phyloP scores from a whole-genome alignment of 2,113 vertebrate genomes.

The Chiloscyllium plagiosum region DNA sequence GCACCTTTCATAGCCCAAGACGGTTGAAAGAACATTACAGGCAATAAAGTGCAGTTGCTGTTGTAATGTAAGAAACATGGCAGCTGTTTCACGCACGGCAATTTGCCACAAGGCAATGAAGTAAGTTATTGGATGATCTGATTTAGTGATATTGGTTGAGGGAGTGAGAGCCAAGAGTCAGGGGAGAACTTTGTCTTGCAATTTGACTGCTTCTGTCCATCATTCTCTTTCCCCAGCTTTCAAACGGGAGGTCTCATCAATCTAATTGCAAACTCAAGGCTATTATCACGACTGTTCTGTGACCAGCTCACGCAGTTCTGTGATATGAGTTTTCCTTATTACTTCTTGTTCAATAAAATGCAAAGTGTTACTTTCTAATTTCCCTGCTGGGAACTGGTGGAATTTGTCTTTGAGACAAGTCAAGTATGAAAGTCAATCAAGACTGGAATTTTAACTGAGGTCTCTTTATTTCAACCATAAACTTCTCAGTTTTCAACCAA shows the following conservation, averaged over 20 bases:
- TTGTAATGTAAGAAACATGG: background rate
- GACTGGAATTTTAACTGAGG: constrained; percentile 1
- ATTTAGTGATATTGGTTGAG: background rate
- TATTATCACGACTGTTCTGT: background rate
- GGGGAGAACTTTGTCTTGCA: background rate
- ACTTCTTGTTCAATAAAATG: background rate
- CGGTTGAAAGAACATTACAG: background rate
- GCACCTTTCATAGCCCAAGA: background rate
- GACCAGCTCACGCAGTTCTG: background rate
- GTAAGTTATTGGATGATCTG: background rate
- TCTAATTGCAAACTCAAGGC: background rate
- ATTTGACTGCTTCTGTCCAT: background rate
- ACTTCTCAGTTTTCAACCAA: background rate
- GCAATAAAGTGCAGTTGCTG: background rate
- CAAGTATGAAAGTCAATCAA: constrained; percentile 14
- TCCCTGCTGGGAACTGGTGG: background rate
- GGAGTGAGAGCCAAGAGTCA: background rate
- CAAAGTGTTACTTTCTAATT: background rate
- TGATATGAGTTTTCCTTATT: background rate
- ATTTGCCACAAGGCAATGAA: background rate
- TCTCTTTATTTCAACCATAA: background rate
- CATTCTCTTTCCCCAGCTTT: background rate
- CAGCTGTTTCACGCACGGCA: background rate
- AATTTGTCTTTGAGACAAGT: background rate
- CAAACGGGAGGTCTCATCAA: background rate